phyloP scores from a whole-genome alignment of 2,113 vertebrate genomes.

The Pagrus major region DNA sequence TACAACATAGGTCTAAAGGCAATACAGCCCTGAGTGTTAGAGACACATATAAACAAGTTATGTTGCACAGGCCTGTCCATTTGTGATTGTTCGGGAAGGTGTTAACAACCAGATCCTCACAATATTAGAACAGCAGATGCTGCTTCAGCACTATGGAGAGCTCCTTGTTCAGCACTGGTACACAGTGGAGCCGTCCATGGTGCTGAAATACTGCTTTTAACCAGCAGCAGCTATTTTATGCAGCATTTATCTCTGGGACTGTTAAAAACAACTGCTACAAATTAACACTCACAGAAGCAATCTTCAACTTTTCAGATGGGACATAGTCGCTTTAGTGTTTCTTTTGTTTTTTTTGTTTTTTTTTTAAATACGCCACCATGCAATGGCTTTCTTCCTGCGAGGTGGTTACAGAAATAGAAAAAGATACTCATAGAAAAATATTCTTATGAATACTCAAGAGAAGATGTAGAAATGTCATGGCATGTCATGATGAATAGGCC shows the following conservation, averaged over 20 bases:
- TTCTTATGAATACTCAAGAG: slow-evolving; percentile 17
- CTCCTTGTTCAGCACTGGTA: not conserved
- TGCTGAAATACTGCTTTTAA: slow-evolving; percentile 33
- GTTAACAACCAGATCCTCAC: slow-evolving; percentile 1
- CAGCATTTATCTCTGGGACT: not conserved
- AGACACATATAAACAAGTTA: not conserved
- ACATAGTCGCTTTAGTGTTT: not conserved
- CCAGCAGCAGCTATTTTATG: not conserved
- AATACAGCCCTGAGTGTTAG: not conserved
- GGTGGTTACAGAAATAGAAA: slow-evolving; percentile 2
- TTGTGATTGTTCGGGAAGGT: not conserved
- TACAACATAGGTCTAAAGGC: not conserved
- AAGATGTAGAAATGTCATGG: slow-evolving; percentile 13
- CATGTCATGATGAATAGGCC: slow-evolving; percentile 14
- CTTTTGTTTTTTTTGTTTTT: too few relatives aligned
- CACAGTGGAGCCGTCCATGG: slow-evolving; percentile 29
- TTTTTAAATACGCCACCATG: too few relatives aligned
- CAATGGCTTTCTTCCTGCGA: not conserved
- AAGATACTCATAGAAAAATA: not conserved
- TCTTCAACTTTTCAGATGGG: not conserved
- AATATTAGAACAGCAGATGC: not conserved
- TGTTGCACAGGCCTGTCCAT: not conserved
- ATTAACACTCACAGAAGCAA: not conserved
- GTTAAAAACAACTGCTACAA: not conserved
- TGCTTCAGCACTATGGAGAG: slow-evolving; percentile 15